Base-by-base conservation (phyloP, 2,113 vertebrate species). In the Prionailurus bengalensis region DNA sequence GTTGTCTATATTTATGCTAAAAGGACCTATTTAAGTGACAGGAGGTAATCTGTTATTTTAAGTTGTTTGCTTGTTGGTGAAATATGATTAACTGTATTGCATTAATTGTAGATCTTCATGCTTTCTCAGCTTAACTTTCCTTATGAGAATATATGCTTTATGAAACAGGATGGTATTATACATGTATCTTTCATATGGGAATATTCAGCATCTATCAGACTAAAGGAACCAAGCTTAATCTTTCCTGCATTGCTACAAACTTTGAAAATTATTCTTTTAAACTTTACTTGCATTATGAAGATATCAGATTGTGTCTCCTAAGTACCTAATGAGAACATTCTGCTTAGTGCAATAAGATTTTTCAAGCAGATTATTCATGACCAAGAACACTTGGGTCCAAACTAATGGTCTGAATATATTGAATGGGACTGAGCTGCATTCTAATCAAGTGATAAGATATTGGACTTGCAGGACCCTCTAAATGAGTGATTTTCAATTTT, bases 231-330 rank as follows among this genome's bases (percentile, higher is more conserved):
- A 25, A 71, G 53, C n/a, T 74, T 93, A 58, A 71, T 53, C n/a
- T 89, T 95, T 39, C 71, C 53, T 63, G 13, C 4, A 5, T 42
- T 82, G 48, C 29, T 58, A 11, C 21, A 4, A 42, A 87, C 68
- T 90, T 79, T 95, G 66, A 68, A 85, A 89, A 48, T 71, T 79
- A 85, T 61, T 36, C 51, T 74, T 87, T 96, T 51, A 45, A 91
- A 80, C 39, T 95, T 48, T 53, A 17, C 53, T 97, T 79, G n/a
- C n/a, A 36, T 89, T 73, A 53, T 80, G 29, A 88, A 80, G 71
- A 76, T 10, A n/a, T 42, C 82, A 93, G 48, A 5, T 31, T 85
- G 0, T 93, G n/a, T 88, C 86, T 91, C 87, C 39, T 53, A 36
- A 76, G 33, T 73, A 29, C 53, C 48, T 80, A 76, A 91, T 71